A percentile compares a stretch with the other conserved stretches of the same genome.
Evolutionary conservation across 2,113 vertebrate species (phyloP).

Genomic region (Ptilorrhoa leucosticta): DNA sequence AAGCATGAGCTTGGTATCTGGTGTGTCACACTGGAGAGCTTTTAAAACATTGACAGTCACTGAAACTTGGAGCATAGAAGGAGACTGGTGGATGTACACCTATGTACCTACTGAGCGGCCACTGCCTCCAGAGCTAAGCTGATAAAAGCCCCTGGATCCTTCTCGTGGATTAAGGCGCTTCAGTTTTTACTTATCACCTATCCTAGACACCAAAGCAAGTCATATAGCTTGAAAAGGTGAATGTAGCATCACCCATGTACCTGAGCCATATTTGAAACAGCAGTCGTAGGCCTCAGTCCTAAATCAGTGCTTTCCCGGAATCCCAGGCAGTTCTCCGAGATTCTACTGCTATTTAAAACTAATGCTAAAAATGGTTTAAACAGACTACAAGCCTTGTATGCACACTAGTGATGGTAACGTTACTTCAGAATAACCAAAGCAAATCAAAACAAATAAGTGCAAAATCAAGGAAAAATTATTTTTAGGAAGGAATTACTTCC

Average conservation of each 20-base stretch:
- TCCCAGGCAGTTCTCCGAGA: not conserved
- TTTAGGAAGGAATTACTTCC: not conserved
- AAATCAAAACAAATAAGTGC: not conserved
- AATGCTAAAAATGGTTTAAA: not conserved
- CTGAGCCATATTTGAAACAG: not conserved
- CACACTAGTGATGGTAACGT: not conserved
- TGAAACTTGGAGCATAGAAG: not conserved
- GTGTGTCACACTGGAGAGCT: not conserved
- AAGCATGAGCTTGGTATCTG: not conserved
- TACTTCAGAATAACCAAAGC: not conserved
- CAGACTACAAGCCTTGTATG: not conserved
- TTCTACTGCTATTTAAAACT: not conserved
- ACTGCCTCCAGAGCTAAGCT: not conserved
- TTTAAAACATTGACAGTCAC: not conserved
- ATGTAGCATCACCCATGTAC: not conserved
- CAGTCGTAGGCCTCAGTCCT: not conserved
- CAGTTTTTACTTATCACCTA: not conserved
- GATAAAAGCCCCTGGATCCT: not conserved
- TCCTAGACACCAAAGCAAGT: not conserved
- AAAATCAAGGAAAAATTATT: not conserved
- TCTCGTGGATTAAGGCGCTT: not conserved
- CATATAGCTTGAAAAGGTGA: not conserved
- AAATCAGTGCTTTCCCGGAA: not conserved
- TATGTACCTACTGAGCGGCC: fast-evolving
- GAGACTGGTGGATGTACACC: not conserved